Conservation (phyloP, 1,140 invertebrate genomes). For the Anadara kagoshimensis region DNA sequence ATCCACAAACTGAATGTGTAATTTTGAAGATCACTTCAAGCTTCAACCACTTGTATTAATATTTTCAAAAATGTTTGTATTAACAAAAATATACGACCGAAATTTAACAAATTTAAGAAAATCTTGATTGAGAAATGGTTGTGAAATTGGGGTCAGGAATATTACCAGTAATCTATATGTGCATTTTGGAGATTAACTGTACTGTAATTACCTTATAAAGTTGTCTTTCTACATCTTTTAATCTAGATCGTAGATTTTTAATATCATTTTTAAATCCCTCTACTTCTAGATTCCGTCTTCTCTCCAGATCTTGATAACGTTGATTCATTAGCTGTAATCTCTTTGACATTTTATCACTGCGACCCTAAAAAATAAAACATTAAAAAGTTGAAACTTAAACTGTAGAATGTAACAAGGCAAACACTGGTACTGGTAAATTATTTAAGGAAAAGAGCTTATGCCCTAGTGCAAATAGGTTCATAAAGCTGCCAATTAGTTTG, state of each 20-base stretch:
- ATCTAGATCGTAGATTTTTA: constrained; percentile 68
- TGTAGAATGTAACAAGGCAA: neutral
- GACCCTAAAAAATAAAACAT: constrained; percentile 43
- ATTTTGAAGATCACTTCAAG: no score
- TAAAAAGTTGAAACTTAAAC: constrained; percentile 8
- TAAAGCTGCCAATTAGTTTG: no score
- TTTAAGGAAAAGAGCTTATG: neutral
- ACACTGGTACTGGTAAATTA: neutral
- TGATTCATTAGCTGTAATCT: constrained; percentile 71
- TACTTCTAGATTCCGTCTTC: constrained; percentile 72
- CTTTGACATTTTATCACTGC: constrained; percentile 71
- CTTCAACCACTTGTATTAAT: no score
- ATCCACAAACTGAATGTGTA: no score
- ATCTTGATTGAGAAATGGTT: no score
- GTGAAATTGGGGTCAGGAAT: no score
- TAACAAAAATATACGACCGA: no score
- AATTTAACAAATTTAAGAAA: no score
- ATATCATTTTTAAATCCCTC: constrained; percentile 75
- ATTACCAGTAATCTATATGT: no score
- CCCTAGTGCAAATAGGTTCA: no score
- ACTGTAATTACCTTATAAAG: constrained; percentile 71
- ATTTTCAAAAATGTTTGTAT: no score
- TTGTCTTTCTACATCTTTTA: constrained; percentile 73
- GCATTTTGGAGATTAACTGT: no score
- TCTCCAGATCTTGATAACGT: constrained; percentile 72